Percentiles rank a stretch among this genome's conserved stretches.
These are phyloP conservation scores for Promerops cafer DNA, from an alignment of 2,113 vertebrate species.

Conservation along the genomic window DNA sequence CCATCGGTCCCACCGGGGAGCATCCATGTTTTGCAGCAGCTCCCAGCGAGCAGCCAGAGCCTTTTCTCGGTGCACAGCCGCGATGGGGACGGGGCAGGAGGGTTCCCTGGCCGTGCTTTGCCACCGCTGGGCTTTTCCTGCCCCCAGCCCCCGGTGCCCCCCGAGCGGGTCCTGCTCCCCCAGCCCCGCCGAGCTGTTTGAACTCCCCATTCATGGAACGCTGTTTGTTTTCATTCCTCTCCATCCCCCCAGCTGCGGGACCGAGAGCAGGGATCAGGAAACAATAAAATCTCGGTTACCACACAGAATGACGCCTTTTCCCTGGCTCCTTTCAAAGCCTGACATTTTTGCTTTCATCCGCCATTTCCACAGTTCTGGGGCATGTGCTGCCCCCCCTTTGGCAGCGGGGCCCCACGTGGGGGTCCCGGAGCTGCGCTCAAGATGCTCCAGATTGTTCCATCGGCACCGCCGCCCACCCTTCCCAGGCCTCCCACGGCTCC, in stretches of 20 bases:
- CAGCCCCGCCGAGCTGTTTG: background rate
- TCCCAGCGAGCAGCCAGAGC: background rate
- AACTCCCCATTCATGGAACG: background rate
- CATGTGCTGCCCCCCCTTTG: background rate
- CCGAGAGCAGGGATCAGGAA: constrained; percentile 32
- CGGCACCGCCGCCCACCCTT: background rate
- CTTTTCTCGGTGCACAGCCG: fast-evolving
- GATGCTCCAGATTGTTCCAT: background rate
- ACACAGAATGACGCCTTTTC: constrained; percentile 9
- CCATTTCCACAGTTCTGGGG: background rate
- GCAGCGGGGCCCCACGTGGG: background rate
- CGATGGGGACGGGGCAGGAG: fast-evolving
- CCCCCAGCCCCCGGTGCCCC: background rate
- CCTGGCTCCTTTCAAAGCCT: constrained; percentile 26
- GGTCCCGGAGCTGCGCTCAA: background rate
- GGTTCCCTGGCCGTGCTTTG: fast-evolving
- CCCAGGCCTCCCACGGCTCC: background rate
- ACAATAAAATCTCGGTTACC: constrained; percentile 42
- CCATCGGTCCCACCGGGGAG: background rate
- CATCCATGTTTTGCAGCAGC: background rate
- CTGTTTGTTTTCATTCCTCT: background rate
- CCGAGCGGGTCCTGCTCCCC: background rate
- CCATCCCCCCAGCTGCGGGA: constrained; percentile 17
- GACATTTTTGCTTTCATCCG: constrained; percentile 60
- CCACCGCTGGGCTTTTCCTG: fast-evolving